These are phyloP conservation scores for Ibidorhyncha struthersii DNA, from an alignment of 2,113 vertebrate species.

Conservation along the genomic window DNA sequence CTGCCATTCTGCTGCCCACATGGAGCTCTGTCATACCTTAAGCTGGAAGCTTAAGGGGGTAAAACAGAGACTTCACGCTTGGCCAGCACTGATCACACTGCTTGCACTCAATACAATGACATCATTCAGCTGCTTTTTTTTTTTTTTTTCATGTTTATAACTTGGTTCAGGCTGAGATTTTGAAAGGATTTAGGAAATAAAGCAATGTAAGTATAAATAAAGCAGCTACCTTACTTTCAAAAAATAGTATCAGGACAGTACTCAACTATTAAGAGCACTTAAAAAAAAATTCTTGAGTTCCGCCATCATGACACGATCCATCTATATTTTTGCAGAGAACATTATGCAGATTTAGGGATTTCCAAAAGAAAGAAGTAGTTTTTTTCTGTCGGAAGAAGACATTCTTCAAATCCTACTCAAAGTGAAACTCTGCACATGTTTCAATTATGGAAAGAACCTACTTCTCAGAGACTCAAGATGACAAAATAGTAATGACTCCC, in stretches of 20 bases:
- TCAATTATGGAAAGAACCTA: conserved; percentile 39
- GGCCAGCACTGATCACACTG: background rate
- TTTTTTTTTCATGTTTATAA: background rate
- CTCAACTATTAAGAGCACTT: background rate
- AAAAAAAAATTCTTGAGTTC: background rate
- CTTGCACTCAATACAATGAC: background rate
- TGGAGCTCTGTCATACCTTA: background rate
- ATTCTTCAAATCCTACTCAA: conserved; percentile 24
- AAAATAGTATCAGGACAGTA: background rate
- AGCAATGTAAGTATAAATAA: background rate
- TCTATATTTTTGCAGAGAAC: background rate
- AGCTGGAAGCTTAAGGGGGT: background rate
- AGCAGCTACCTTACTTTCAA: background rate
- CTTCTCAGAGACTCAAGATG: background rate
- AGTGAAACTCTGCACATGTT: conserved; percentile 33
- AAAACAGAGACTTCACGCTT: background rate
- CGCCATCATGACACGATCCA: background rate
- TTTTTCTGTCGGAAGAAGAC: background rate
- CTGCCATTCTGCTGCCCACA: background rate
- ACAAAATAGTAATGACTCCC: background rate
- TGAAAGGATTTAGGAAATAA: conserved; percentile 33
- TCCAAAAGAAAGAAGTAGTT: background rate
- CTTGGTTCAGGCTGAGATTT: background rate
- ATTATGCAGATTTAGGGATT: background rate
- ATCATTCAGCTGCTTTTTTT: background rate